A percentile compares a stretch with the other conserved stretches of the same genome.
Evolutionary conservation across 2,113 vertebrate species (phyloP).

Genomic region (Spilogale gracilis): DNA sequence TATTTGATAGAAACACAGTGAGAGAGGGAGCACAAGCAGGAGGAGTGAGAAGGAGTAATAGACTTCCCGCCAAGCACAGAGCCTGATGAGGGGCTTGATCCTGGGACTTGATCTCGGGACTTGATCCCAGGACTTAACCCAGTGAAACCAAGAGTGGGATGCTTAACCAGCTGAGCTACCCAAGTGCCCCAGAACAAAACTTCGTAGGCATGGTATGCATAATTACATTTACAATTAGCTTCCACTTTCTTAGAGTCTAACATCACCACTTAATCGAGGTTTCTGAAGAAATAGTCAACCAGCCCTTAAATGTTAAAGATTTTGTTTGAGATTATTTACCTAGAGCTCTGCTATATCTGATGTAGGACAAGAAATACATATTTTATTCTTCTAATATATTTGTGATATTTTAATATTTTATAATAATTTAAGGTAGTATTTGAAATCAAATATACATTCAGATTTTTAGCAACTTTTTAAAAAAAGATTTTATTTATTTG

Average conservation of each 20-base stretch:
- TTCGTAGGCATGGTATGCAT: background rate
- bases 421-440: background rate
- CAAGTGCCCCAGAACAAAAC: background rate
- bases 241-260: background rate
- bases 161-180: background rate
- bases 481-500: background rate
- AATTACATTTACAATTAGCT: background rate
- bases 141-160: background rate
- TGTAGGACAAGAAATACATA: background rate
- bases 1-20: no score
- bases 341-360: background rate
- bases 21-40: background rate
- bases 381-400: background rate
- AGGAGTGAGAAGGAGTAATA: background rate
- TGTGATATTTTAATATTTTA: background rate
- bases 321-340: background rate
- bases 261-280: background rate
- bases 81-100: background rate
- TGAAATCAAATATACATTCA: background rate
- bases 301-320: background rate
- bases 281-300: background rate
- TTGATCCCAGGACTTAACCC: no score
- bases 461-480: background rate
- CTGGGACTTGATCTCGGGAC: background rate
- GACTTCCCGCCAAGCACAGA: background rate